Evolutionary conservation across 2,888 invertebrate species (phyloP).

Genomic region (Argynnis bischoffii): DNA sequence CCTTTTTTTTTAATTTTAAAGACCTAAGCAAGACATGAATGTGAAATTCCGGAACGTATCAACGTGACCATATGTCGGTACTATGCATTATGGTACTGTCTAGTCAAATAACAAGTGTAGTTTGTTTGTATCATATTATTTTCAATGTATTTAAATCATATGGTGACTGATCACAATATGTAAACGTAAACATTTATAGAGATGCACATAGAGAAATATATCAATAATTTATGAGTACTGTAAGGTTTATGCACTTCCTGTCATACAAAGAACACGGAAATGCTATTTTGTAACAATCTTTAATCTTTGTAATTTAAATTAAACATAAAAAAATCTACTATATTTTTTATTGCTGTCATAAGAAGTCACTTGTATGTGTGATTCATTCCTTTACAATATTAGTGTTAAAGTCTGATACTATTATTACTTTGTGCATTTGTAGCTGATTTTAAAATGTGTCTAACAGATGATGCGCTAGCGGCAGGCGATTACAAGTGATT

Average conservation of each 20-base stretch:
- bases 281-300: slow-evolving; percentile 30
- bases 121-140: slow-evolving; percentile 71
- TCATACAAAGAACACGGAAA: slow-evolving; percentile 15
- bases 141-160: slow-evolving; percentile 46
- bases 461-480: background rate
- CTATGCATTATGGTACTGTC: slow-evolving; percentile 68
- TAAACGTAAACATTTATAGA: slow-evolving; percentile 33
- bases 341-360: slow-evolving; percentile 33
- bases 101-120: slow-evolving; percentile 77
- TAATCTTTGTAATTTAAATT: slow-evolving; percentile 13
- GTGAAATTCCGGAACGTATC: slow-evolving; percentile 63
- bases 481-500: background rate
- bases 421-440: slow-evolving; percentile 47
- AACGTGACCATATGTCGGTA: slow-evolving; percentile 66
- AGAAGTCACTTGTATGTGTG: slow-evolving; percentile 28
- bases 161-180: slow-evolving; percentile 44
- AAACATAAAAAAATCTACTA: slow-evolving; percentile 23
- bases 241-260: slow-evolving; percentile 28
- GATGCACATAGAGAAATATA: slow-evolving; percentile 39
- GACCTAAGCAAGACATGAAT: slow-evolving; percentile 46
- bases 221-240: slow-evolving; percentile 38
- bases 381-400: slow-evolving; percentile 48
- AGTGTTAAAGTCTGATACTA: slow-evolving; percentile 48
- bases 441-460: slow-evolving; percentile 43
- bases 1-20: slow-evolving; percentile 41